Conservation (phyloP, 2,888 invertebrate genomes). For the Synergus gifuensis region DNA sequence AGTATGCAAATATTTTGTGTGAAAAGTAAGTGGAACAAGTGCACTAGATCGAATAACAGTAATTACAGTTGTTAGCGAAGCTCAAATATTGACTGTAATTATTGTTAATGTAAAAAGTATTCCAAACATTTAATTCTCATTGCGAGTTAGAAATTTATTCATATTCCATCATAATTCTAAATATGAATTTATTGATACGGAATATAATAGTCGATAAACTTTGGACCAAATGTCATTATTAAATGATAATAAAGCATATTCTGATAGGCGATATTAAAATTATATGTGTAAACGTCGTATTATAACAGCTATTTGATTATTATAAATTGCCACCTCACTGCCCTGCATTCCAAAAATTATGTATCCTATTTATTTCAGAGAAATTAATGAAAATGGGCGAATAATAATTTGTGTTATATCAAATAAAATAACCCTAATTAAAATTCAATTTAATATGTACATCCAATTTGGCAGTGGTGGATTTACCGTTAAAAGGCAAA, state of each 20-base stretch:
- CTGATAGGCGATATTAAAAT: conserved; percentile 30
- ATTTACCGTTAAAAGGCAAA: too few species aligned
- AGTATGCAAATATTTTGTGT: not conserved
- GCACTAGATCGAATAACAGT: not conserved
- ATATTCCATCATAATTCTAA: not conserved
- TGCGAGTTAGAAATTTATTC: not conserved
- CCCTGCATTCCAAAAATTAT: conserved; percentile 44
- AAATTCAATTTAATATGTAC: not conserved
- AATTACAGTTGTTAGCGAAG: not conserved
- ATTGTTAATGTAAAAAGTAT: not conserved
- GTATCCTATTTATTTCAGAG: not conserved
- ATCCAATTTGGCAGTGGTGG: not conserved
- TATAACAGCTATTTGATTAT: conserved; percentile 59
- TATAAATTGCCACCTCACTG: conserved; percentile 57
- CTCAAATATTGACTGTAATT: not conserved
- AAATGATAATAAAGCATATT: not conserved
- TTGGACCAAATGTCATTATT: conserved; percentile 37
- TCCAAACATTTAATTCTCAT: not conserved
- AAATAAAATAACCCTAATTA: not conserved
- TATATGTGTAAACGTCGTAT: conserved; percentile 23
- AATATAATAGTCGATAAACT: conserved; percentile 21
- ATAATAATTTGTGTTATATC: not conserved
- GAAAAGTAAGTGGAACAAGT: not conserved
- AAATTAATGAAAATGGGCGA: not conserved
- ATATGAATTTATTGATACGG: not conserved